These are phyloP conservation scores for Parauchenoglanis ngamensis DNA, from an alignment of 2,797 vertebrate genomes.

Conservation along the genomic window DNA sequence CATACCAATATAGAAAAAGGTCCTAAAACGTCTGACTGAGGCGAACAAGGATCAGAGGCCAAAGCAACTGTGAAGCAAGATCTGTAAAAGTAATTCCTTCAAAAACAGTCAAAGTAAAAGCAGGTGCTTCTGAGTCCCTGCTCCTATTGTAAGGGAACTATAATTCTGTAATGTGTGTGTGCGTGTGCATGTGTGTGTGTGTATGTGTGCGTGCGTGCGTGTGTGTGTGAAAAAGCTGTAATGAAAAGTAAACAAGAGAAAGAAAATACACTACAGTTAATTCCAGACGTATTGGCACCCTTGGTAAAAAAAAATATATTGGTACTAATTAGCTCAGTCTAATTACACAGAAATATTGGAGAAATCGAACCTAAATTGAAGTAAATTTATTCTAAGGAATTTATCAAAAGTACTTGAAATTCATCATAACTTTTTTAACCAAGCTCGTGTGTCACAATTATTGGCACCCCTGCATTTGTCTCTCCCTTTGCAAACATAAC, in stretches of 20 bases:
- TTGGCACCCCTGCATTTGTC: neutral
- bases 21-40: neutral
- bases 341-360: neutral
- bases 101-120: neutral
- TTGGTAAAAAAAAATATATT: neutral
- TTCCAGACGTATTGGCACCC: neutral
- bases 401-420: too few relatives aligned
- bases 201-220: too few relatives aligned
- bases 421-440: neutral
- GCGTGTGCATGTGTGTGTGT: neutral
- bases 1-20: neutral
- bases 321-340: neutral
- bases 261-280: neutral
- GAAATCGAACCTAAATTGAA: neutral
- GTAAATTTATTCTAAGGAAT: neutral
- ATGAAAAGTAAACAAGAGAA: neutral
- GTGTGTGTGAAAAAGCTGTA: too few relatives aligned
- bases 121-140: neutral
- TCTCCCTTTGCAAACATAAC: neutral
- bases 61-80: neutral
- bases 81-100: neutral
- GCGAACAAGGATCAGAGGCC: neutral
- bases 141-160: neutral
- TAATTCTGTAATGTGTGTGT: neutral
- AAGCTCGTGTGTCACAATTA: neutral